Evolutionary conservation across 2,113 vertebrate species (phyloP).

Genomic region (Brachyistius frenatus): DNA sequence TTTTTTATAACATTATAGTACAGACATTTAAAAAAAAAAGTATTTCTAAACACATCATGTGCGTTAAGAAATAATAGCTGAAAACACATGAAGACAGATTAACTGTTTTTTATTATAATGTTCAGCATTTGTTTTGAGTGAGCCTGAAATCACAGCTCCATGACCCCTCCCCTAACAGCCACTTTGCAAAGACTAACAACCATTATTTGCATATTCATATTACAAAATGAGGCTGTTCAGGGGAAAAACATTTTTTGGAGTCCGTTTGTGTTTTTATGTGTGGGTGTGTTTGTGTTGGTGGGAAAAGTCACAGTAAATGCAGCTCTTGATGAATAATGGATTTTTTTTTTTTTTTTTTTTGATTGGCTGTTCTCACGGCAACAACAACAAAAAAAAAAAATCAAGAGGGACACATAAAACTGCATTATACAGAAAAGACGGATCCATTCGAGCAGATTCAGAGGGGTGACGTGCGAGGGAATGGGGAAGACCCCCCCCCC

Average conservation of each 20-base stretch:
- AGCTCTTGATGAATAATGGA: slow-evolving; percentile 68
- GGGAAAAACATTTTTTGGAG: slow-evolving; percentile 2
- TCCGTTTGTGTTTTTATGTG: slow-evolving; percentile 54
- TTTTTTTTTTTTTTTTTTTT: slow-evolving; percentile 43
- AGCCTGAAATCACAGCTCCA: no score
- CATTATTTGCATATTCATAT: slow-evolving; percentile 8
- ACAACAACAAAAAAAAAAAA: slow-evolving; percentile 53
- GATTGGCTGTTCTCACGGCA: slow-evolving; percentile 41
- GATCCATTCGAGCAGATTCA: slow-evolving; percentile 44
- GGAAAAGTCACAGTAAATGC: slow-evolving; percentile 52
- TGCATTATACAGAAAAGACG: slow-evolving; percentile 25
- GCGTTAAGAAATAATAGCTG: no score
- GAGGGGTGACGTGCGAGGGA: slow-evolving; percentile 14
- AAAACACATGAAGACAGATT: no score
- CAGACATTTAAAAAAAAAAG: no score
- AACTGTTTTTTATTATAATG: no score
- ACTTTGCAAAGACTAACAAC: slow-evolving; percentile 6
- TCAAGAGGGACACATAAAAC: slow-evolving; percentile 55
- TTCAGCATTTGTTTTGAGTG: no score
- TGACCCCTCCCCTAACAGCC: neutral
- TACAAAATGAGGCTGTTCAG: slow-evolving; percentile 4
- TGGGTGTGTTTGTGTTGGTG: slow-evolving; percentile 66
- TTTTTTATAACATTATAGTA: no score
- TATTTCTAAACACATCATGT: no score
- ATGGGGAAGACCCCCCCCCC: neutral